Evolutionary conservation across 1,140 invertebrate genomes (phyloP).

Genomic region (Drosophila insularis): DNA sequence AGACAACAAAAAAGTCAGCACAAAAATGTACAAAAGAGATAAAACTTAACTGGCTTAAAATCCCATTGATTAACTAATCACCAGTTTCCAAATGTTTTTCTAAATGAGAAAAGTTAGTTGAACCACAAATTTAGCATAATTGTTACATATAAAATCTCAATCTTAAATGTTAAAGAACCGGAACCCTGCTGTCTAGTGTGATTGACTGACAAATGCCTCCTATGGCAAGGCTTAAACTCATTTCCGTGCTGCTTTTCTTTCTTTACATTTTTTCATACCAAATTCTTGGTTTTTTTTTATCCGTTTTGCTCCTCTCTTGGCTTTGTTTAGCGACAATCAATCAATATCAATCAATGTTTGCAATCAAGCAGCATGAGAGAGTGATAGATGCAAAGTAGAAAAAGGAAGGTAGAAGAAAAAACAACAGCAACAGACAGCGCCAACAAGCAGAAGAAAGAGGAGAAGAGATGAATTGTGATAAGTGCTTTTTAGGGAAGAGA

Average conservation of each 20-base stretch:
- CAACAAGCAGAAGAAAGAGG: not conserved
- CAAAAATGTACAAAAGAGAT: not conserved
- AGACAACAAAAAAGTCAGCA: not conserved
- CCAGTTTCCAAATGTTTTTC: no score
- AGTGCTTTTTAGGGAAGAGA: constrained; percentile 23
- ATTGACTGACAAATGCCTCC: constrained; percentile 2
- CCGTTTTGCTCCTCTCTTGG: not conserved
- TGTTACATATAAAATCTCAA: not conserved
- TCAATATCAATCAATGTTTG: constrained; percentile 61
- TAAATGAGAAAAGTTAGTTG: no score
- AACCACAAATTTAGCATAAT: no score
- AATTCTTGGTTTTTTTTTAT: not conserved
- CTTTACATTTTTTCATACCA: not conserved
- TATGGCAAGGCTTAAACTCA: constrained; percentile 33
- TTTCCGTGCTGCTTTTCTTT: constrained; percentile 17
- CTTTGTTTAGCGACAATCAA: constrained; percentile 38
- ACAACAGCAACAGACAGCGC: not conserved
- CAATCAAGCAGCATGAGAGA: constrained; percentile 49
- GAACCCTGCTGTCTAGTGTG: constrained; percentile 10
- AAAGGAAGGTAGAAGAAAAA: not conserved
- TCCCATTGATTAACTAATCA: no score
- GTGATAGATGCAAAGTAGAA: constrained; percentile 20
- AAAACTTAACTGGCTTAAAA: no score
- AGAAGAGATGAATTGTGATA: constrained; percentile 5
- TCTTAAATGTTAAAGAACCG: not conserved